A percentile compares a stretch with the other conserved stretches of the same genome.
phyloP scores from a whole-genome alignment of 2,797 vertebrate genomes.

The Micromesistius poutassou region DNA sequence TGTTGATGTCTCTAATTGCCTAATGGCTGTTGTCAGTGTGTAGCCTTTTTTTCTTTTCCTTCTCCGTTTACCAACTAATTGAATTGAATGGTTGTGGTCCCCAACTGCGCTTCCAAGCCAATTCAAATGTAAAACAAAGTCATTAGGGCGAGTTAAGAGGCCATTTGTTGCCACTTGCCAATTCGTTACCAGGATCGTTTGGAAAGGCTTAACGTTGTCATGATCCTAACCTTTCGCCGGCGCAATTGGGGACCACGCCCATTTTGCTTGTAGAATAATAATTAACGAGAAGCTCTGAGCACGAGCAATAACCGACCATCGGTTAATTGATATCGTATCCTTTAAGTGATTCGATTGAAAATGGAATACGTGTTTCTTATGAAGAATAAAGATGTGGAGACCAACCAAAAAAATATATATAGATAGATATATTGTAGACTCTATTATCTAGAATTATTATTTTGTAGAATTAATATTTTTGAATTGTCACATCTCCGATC shows the following conservation, averaged over 20 bases:
- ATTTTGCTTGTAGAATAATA: background rate
- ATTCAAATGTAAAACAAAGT: conserved; percentile 3
- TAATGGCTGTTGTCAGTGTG: background rate
- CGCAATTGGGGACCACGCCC: no score
- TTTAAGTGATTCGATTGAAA: no score
- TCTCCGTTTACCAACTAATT: conserved; percentile 48
- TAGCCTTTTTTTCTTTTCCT: conserved; percentile 33
- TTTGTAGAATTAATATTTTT: no score
- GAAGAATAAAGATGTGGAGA: no score
- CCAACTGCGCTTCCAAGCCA: background rate
- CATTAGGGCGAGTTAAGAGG: conserved; percentile 1
- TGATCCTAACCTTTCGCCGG: background rate
- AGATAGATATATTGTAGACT: background rate
- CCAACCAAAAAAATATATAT: no score
- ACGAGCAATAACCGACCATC: no score
- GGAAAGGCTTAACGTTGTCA: conserved; percentile 3
- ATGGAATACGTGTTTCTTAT: no score
- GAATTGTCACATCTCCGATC: no score
- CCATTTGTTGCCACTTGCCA: background rate
- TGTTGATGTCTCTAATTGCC: background rate
- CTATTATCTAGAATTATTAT: background rate
- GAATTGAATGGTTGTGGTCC: background rate
- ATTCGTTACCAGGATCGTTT: conserved; percentile 16
- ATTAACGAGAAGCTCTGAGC: background rate
- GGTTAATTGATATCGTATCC: no score